These are phyloP conservation scores for Hoplostethus mediterraneus DNA, from an alignment of 2,797 vertebrate species.

Conservation along the genomic window DNA sequence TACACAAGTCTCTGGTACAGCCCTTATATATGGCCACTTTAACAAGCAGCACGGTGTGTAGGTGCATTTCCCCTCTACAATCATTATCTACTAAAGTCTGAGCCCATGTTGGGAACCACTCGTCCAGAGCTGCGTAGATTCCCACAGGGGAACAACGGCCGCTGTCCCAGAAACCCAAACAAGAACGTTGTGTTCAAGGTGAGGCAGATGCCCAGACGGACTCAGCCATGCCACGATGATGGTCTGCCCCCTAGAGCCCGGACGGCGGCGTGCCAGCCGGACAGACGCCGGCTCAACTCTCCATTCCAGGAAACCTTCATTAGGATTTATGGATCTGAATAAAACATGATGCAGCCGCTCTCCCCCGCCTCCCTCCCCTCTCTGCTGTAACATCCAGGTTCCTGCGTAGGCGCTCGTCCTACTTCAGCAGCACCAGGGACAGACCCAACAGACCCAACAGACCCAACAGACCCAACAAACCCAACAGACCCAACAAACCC, in stretches of 20 bases:
- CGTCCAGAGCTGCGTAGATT: not conserved
- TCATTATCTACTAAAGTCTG: too few species aligned
- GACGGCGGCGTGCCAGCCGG: not conserved
- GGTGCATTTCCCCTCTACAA: too few species aligned
- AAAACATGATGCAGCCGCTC: conserved; percentile 25
- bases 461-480: too few species aligned
- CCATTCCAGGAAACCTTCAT: not conserved
- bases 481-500: too few species aligned
- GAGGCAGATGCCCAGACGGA: not conserved
- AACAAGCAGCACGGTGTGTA: too few species aligned
- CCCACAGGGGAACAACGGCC: not conserved
- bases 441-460: too few species aligned
- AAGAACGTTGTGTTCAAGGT: conserved; percentile 18
- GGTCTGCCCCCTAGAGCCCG: conserved; percentile 61
- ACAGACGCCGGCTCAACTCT: not conserved
- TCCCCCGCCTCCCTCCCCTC: not conserved
- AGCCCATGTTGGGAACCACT: too few species aligned
- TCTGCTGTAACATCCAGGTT: not conserved
- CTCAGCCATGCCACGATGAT: conserved; percentile 10
- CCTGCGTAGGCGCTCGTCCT: not conserved
- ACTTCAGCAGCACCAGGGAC: not conserved
- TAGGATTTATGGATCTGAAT: conserved; percentile 29
- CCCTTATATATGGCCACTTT: too few species aligned
- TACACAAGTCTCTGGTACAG: too few species aligned
- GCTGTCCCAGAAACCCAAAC: not conserved